Evolutionary conservation across 1,140 invertebrate species (phyloP).

Genomic region (Aphelinus certus): DNA sequence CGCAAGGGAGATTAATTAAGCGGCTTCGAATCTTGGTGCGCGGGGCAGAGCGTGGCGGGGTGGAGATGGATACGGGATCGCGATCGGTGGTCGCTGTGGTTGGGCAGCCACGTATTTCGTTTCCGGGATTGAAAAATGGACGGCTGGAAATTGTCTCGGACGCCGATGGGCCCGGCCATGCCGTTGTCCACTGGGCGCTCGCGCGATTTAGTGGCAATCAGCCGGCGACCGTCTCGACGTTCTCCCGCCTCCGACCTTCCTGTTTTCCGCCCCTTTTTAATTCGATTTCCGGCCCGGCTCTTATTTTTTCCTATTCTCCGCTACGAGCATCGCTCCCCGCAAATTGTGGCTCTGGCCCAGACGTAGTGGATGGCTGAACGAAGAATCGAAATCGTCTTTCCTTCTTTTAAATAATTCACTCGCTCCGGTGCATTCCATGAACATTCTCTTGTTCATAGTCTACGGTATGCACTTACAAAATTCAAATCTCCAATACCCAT

Average conservation of each 20-base stretch:
- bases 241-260: background rate
- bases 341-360: no score
- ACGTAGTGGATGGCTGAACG: no score
- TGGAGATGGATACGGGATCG: conserved; percentile 7
- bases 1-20: conserved; percentile 28
- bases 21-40: background rate
- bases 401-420: no score
- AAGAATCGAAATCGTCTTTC: no score
- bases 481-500: no score
- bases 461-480: no score
- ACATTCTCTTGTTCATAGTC: no score
- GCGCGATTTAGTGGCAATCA: conserved; percentile 59
- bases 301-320: background rate
- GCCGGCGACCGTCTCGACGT: conserved; percentile 20
- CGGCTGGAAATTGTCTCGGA: conserved; percentile 33
- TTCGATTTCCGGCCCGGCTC: background rate
- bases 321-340: background rate
- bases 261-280: background rate
- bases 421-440: no score
- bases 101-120: background rate
- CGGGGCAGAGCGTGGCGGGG: conserved; percentile 9
- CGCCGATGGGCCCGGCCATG: no score
- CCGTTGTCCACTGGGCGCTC: background rate
- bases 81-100: conserved; percentile 36
- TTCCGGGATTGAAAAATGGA: conserved; percentile 26